Conservation (phyloP, 2,113 vertebrate species). For the Oreochromis tanganicae region DNA sequence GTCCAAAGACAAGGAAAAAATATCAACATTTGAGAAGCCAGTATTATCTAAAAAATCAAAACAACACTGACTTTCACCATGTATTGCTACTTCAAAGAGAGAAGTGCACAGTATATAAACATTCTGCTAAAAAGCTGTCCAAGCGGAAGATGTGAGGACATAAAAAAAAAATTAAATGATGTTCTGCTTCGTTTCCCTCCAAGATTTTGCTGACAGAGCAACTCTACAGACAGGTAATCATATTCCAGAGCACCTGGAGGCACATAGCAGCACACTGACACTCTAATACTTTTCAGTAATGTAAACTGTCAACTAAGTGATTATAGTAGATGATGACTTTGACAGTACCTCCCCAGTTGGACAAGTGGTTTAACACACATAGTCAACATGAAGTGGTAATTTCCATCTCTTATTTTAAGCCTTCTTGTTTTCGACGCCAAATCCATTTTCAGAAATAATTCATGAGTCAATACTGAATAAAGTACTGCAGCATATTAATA, state of each 20-base stretch:
- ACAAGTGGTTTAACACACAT: background rate
- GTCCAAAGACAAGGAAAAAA: background rate
- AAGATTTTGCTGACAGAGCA: constrained; percentile 37
- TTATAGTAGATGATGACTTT: constrained; percentile 11
- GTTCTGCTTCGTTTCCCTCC: constrained; percentile 10
- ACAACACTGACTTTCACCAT: background rate
- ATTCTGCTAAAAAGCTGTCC: constrained; percentile 11
- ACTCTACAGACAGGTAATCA: constrained; percentile 30
- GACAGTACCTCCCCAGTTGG: background rate
- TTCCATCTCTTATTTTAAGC: background rate
- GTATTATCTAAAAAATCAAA: background rate
- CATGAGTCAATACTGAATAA: background rate
- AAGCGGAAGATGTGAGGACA: background rate
- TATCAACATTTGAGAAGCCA: background rate
- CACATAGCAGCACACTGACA: background rate
- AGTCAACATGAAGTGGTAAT: background rate
- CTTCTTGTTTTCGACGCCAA: background rate
- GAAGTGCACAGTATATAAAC: background rate
- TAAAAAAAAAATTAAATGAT: constrained; percentile 3
- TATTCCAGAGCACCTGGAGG: constrained; percentile 20
- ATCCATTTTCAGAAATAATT: background rate
- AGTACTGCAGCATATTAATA: background rate
- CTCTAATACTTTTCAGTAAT: background rate
- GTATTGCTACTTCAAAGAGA: background rate
- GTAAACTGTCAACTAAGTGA: constrained; percentile 1